Percentiles rank a stretch among this genome's conserved stretches.
Evolutionary conservation across 2,113 vertebrate species (phyloP).

Genomic region (Chlamydotis undulata): DNA sequence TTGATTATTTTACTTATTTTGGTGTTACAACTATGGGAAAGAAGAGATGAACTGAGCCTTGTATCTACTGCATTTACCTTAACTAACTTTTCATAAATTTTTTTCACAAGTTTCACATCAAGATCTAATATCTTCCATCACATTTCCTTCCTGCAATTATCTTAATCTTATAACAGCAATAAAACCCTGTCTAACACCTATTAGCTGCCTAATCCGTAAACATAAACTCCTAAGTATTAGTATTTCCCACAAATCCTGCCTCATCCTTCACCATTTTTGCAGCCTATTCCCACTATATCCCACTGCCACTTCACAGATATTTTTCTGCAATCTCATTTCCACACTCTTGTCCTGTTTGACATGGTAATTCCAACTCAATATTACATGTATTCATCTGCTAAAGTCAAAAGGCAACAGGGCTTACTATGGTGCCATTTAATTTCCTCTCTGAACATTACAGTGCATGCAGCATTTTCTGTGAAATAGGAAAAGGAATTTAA

Average conservation of each 20-base stretch:
- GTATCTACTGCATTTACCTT: not conserved
- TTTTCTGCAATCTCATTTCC: not conserved
- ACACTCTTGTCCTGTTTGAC: not conserved
- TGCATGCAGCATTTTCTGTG: not conserved
- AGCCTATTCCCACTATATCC: not conserved
- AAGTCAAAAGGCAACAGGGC: not conserved
- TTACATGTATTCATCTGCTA: not conserved
- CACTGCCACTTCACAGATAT: not conserved
- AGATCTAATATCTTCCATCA: not conserved
- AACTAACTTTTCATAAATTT: not conserved
- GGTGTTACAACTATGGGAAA: not conserved
- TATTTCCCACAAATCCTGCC: not conserved
- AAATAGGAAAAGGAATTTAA: not conserved
- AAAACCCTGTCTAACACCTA: not conserved
- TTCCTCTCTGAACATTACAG: not conserved
- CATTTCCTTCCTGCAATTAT: constrained; percentile 4
- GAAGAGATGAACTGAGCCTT: not conserved
- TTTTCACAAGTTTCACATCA: not conserved
- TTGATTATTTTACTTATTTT: not conserved
- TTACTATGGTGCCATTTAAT: not conserved
- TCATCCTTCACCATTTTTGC: not conserved
- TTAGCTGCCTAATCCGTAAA: not conserved
- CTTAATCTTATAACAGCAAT: not conserved
- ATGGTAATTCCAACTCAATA: not conserved
- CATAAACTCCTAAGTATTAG: not conserved